These are phyloP conservation scores for Platysteira castanea DNA, from an alignment of 2,113 vertebrate species.

Conservation along the genomic window DNA sequence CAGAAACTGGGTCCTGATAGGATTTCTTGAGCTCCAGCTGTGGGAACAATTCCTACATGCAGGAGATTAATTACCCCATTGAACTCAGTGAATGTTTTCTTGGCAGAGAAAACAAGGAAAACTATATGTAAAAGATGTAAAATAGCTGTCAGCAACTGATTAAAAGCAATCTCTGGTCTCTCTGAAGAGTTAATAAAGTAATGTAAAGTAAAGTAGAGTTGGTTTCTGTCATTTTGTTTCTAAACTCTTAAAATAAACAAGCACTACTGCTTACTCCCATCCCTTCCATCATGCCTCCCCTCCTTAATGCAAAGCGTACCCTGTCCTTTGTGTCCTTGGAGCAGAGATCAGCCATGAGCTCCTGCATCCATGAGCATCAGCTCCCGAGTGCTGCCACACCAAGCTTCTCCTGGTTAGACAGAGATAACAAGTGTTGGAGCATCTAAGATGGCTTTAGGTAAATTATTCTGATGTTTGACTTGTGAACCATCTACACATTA, in stretches of 20 bases:
- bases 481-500: not conserved
- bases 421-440: not conserved
- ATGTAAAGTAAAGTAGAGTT: not conserved
- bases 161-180: not conserved
- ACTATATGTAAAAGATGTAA: not conserved
- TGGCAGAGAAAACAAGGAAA: not conserved
- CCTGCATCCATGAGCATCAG: not conserved
- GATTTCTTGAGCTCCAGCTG: not conserved
- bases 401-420: not conserved
- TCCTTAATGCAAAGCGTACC: not conserved
- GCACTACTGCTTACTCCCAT: not conserved
- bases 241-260: not conserved
- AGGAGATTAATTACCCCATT: not conserved
- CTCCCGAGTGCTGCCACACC: not conserved
- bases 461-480: not conserved
- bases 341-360: not conserved
- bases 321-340: not conserved
- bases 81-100: not conserved
- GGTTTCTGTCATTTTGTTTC: not conserved
- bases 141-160: not conserved
- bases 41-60: not conserved
- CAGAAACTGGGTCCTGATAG: not conserved
- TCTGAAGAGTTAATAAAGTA: not conserved
- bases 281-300: not conserved
- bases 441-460: not conserved